Percentiles rank a stretch among this genome's conserved stretches.
These are phyloP conservation scores for Cantharis rustica DNA, from an alignment of 2,888 invertebrate species.

Conservation along the genomic window DNA sequence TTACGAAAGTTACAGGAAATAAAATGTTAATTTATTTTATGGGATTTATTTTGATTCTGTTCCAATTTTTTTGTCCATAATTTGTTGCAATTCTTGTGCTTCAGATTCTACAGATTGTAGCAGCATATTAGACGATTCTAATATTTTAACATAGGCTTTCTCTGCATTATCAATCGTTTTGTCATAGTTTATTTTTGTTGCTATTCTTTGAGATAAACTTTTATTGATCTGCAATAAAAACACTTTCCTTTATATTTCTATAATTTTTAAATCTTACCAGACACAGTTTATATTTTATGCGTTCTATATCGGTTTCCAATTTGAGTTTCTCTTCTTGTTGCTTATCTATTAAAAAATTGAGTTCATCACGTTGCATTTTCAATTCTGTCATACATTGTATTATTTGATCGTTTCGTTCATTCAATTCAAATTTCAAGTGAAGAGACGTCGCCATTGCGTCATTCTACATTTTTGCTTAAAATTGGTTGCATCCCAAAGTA, in stretches of 20 bases:
- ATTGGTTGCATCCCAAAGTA: background rate
- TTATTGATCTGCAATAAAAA: background rate
- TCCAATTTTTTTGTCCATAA: background rate
- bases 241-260: background rate
- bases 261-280: slow-evolving; percentile 38
- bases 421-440: slow-evolving; percentile 37
- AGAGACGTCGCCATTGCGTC: slow-evolving; percentile 10
- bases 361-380: slow-evolving; percentile 45
- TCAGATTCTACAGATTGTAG: background rate
- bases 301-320: slow-evolving; percentile 46
- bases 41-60: background rate
- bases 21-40: too few species aligned
- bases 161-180: background rate
- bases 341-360: slow-evolving; percentile 43
- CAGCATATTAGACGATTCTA: background rate
- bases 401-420: slow-evolving; percentile 45
- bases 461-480: slow-evolving; percentile 8
- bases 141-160: background rate
- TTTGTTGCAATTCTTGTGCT: background rate
- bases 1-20: too few species aligned
- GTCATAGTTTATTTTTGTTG: background rate
- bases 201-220: background rate
- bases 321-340: slow-evolving; percentile 46
- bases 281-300: slow-evolving; percentile 47
- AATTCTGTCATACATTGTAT: slow-evolving; percentile 42